Conservation (phyloP, 2,888 invertebrate genomes). For the Dryobotodes eremita region DNA sequence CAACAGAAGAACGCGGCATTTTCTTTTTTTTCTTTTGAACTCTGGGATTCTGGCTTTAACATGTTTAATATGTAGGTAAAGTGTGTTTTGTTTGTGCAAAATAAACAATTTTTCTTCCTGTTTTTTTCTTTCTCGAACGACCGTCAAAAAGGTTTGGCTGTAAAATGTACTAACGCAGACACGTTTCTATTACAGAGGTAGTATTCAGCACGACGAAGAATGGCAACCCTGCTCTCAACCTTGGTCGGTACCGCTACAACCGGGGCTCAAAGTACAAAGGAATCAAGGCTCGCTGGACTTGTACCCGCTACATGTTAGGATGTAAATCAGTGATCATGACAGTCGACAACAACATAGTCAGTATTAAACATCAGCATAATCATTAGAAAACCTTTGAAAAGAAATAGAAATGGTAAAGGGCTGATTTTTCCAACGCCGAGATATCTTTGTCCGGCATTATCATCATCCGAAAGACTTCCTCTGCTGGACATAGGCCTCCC, state of each 20-base stretch:
- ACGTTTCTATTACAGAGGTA: slow-evolving; percentile 5
- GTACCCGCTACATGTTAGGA: slow-evolving; percentile 25
- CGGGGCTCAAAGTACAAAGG: slow-evolving; percentile 22
- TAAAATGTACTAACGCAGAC: background rate
- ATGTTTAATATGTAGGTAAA: background rate
- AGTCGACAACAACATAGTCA: slow-evolving; percentile 5
- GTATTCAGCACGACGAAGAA: slow-evolving; percentile 36
- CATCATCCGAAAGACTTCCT: background rate
- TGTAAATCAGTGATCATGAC: slow-evolving; percentile 25
- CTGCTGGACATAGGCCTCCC: background rate
- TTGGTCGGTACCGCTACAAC: slow-evolving; percentile 38
- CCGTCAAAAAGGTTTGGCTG: background rate
- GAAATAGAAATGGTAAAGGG: background rate
- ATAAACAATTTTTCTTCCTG: background rate
- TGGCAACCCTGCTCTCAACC: slow-evolving; percentile 40
- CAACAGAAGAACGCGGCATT: background rate
- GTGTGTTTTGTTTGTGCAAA: background rate
- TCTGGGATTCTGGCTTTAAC: background rate
- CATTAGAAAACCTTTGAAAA: slow-evolving; percentile 8
- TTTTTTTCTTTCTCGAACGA: background rate
- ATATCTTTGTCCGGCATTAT: background rate
- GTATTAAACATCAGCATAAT: slow-evolving; percentile 30
- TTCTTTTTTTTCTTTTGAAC: background rate
- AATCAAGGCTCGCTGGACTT: slow-evolving; percentile 34
- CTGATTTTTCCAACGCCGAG: background rate